These are phyloP conservation scores for Polyploca ridens DNA, from an alignment of 2,888 invertebrate genomes.

Conservation along the genomic window DNA sequence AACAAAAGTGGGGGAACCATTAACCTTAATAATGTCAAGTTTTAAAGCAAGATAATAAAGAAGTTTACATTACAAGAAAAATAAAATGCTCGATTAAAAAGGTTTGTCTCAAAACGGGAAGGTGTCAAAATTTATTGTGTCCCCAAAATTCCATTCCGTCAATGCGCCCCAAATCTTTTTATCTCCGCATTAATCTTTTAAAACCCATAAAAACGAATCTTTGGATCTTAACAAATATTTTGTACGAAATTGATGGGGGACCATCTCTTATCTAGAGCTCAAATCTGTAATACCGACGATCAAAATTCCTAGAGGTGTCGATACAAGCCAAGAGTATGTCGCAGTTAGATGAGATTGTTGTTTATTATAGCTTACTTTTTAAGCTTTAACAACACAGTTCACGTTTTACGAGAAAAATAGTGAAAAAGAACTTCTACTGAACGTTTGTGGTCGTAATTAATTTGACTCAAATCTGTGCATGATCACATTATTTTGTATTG, in stretches of 20 bases:
- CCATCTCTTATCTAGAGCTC: slow-evolving; percentile 69
- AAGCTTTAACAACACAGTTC: slow-evolving; percentile 15
- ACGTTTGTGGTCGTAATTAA: neutral
- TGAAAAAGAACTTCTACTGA: neutral
- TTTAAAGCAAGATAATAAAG: neutral
- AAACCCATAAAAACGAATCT: slow-evolving; percentile 79
- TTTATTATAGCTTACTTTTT: slow-evolving; percentile 50
- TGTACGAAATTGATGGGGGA: slow-evolving; percentile 80
- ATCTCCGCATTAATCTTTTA: slow-evolving; percentile 79
- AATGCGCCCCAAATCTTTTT: slow-evolving; percentile 74
- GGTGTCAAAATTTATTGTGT: slow-evolving; percentile 76
- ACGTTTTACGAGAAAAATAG: slow-evolving; percentile 19
- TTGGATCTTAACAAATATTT: slow-evolving; percentile 80
- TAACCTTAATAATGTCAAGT: slow-evolving; percentile 7
- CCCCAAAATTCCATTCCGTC: slow-evolving; percentile 62
- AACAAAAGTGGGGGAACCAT: slow-evolving; percentile 34
- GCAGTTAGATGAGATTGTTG: slow-evolving; percentile 53
- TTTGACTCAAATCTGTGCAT: neutral
- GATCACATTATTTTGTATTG: neutral
- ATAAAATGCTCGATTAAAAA: neutral
- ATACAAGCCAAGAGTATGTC: slow-evolving; percentile 73
- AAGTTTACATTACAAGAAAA: slow-evolving; percentile 29
- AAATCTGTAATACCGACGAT: slow-evolving; percentile 70
- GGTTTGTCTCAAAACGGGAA: slow-evolving; percentile 40
- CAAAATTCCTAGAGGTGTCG: slow-evolving; percentile 83